These are phyloP conservation scores for Phortica magna DNA, from an alignment of 2,888 invertebrate genomes.

Conservation along the genomic window DNA sequence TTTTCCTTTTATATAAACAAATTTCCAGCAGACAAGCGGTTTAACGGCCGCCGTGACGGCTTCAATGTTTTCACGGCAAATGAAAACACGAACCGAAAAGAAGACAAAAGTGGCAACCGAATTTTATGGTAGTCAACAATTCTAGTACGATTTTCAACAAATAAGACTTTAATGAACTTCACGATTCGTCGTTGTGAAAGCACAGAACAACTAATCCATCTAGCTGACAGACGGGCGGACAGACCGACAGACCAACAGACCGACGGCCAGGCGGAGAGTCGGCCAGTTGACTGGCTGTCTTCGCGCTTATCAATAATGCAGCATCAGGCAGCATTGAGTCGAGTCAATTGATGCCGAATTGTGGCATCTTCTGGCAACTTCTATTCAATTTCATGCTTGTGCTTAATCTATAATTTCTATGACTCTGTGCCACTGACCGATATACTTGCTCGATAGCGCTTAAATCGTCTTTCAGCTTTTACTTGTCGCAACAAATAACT, in stretches of 20 bases:
- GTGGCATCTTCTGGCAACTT: neutral
- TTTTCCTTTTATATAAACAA: conserved; percentile 65
- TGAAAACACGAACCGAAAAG: conserved; percentile 39
- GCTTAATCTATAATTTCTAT: conserved; percentile 37
- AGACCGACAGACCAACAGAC: no score
- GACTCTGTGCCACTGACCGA: conserved; percentile 67
- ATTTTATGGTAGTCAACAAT: neutral
- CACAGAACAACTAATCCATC: neutral
- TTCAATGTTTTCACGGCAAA: conserved; percentile 53
- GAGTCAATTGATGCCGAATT: neutral
- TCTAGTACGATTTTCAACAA: neutral
- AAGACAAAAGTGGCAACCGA: neutral
- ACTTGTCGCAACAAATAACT: conserved; percentile 44
- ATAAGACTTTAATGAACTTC: conserved; percentile 18
- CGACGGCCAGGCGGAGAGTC: neutral
- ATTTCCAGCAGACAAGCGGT: conserved; percentile 54
- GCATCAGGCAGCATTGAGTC: neutral
- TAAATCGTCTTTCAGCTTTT: conserved; percentile 59
- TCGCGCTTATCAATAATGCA: conserved; percentile 28
- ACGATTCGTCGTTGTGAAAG: neutral
- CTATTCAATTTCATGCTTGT: conserved; percentile 37
- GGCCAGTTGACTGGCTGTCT: neutral
- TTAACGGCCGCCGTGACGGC: conserved; percentile 51
- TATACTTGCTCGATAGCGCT: conserved; percentile 46
- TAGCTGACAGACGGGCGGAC: neutral